Conservation (phyloP, 2,113 vertebrate species). For the Corythaixoides concolor region DNA sequence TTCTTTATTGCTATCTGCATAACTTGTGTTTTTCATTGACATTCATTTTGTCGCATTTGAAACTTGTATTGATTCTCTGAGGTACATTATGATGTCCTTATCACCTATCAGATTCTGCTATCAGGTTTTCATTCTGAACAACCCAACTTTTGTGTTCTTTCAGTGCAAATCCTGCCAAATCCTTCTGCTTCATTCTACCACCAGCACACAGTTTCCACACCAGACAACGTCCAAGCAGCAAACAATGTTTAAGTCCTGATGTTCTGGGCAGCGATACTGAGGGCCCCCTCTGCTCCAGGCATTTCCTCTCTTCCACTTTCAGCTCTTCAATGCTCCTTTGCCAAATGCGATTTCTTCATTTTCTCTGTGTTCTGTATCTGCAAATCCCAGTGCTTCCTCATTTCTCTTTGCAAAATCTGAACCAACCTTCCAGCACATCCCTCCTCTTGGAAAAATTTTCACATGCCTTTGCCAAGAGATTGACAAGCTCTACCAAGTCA, state of each 20-base stretch:
- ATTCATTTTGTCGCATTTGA: slow-evolving; percentile 10
- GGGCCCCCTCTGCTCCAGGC: not conserved
- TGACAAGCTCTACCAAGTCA: slow-evolving; percentile 16
- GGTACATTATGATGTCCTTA: not conserved
- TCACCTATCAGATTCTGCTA: not conserved
- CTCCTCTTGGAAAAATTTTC: slow-evolving; percentile 15
- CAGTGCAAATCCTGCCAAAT: not conserved
- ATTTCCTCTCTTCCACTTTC: not conserved
- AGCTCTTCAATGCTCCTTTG: not conserved
- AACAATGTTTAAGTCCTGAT: not conserved
- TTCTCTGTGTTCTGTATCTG: not conserved
- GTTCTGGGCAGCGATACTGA: not conserved
- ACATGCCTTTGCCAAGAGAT: slow-evolving; percentile 16
- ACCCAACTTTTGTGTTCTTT: not conserved
- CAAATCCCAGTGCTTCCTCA: slow-evolving; percentile 1
- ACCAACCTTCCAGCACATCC: slow-evolving; percentile 12
- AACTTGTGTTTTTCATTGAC: not conserved
- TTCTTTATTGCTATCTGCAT: not conserved
- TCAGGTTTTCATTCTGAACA: not conserved
- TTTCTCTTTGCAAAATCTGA: slow-evolving; percentile 20
- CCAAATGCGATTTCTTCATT: not conserved
- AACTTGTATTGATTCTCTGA: not conserved
- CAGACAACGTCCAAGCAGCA: not conserved
- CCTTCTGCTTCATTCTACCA: not conserved
- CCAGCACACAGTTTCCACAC: not conserved